Evolutionary conservation across 2,888 invertebrate species (phyloP), one percentile per base, ranked within the genome.

Genomic region (Cephus pulcher): DNA sequence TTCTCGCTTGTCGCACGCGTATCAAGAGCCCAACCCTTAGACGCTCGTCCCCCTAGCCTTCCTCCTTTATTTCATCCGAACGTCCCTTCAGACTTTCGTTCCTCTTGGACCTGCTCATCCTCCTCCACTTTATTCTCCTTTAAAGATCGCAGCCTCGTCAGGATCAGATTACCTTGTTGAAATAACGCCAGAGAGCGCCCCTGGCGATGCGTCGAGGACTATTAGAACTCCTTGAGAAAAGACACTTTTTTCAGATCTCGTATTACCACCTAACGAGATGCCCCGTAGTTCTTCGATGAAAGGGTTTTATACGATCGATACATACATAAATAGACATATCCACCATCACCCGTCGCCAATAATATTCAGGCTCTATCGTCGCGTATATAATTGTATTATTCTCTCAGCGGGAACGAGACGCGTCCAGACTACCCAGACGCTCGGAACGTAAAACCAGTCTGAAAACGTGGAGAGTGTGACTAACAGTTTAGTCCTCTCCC

Each of bases 401-500:
- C 23, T 56, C 23, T 56, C 6, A 56, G 40, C 23, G 23, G 23
- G 40, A 15, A 56, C 23, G 40, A 56, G 6, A 56, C 40, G 23
- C 40, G 40, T 56, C 23, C 6, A 56, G 40, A 56, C 40, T 23
- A 15, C 40, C 23, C 40, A 56, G 40, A 56, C 40, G 9, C 6
- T 56, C 40, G 23, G 6, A 56, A 56, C 23, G 40, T 56, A 56
- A 56, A 56, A 56, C 40, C 23, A 56, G 40, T 56, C 40, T 9
- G 40, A 56, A 56, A 56, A 56, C 40, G 40, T 56, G 40, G 23
- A 56, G 40, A 56, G 40, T 56, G 40, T 56, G 40, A 56, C 40
- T 23, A 56, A 56, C 40, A 56, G 40, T 56, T 56, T 56, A 56
- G 40, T 56, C 40, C 40, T 33, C 32, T 88, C 87, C 87, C 86